Evolutionary conservation across 2,888 invertebrate genomes (phyloP), one percentile per base, ranked within the genome.

Genomic region (Fabriciana adippe): DNA sequence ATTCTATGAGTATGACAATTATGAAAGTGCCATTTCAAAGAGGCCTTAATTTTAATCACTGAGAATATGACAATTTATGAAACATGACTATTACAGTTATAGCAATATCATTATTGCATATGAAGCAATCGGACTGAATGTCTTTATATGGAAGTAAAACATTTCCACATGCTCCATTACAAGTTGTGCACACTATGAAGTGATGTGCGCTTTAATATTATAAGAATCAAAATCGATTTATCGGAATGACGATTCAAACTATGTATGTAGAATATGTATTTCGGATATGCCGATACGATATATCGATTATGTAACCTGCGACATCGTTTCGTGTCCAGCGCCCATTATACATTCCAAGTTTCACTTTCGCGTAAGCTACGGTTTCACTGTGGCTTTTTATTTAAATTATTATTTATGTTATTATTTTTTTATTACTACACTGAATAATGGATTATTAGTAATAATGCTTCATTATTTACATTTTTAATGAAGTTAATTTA

Each of bases 341-440:
- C 77, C 79, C 79, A 79, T 80, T 79, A 79, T 74, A 74, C 75
- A 82, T 83, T 80, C 75, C 78, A 82, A 85, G 88, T 90, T 90
- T 91, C 92, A 91, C 91, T 91, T 91, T 91, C 86, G 80, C 81
- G 81, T 87, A 86, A 88, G 84, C 85, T 89, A 89, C 84, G 80
- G 82, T 87, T 88, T 85, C 77, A 73, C 73, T 72, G 80, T 74
- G 75, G 76, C 76, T 78, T 80, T 71, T 60, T 63, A 55, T 47
- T 66, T 70, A 65, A 61, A 66, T 67, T 64, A 45, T 51, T 64
- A 47, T 47, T 48, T 64, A 41, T 31, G 15, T 57, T 51, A 64
- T 35, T 66, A 15, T 57, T 65, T 57, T 70, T 69, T 71, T 26
- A 26, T 18, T 53, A 53, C 35, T 41, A 41, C 35, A 35, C 35